These are phyloP conservation scores for Hirtodrosophila histrioides DNA, from an alignment of 2,888 invertebrate species.

Conservation along the genomic window DNA sequence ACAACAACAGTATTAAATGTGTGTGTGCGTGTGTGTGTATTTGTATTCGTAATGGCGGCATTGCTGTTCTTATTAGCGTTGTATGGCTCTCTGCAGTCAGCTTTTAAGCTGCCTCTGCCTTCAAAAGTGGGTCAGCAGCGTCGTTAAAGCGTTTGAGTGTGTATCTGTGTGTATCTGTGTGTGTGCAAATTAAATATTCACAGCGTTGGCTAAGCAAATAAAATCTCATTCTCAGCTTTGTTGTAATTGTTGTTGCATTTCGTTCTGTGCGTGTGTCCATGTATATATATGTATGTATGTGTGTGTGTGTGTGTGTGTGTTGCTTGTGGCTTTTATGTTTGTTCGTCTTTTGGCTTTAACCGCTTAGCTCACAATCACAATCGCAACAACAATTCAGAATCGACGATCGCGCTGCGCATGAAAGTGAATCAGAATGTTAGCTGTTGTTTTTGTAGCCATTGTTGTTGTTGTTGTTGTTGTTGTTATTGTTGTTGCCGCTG, in stretches of 20 bases:
- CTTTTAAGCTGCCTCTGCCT: slow-evolving; percentile 64
- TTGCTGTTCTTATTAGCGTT: slow-evolving; percentile 71
- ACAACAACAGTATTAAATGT: too few species aligned
- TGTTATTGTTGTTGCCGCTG: slow-evolving; percentile 10
- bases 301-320: slow-evolving; percentile 15
- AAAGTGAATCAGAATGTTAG: slow-evolving; percentile 78
- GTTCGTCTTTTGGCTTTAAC: slow-evolving; percentile 44
- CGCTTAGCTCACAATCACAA: slow-evolving; percentile 43
- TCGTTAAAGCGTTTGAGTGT: slow-evolving; percentile 63
- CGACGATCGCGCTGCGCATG: slow-evolving; percentile 69
- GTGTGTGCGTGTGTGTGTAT: slow-evolving; percentile 43
- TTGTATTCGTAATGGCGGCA: slow-evolving; percentile 70
- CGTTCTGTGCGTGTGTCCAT: slow-evolving; percentile 36
- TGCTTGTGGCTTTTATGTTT: slow-evolving; percentile 41
- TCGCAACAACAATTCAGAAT: slow-evolving; percentile 46
- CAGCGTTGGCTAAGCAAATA: slow-evolving; percentile 76
- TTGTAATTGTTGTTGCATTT: slow-evolving; percentile 59
- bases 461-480: slow-evolving; percentile 20
- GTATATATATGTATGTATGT: neutral
- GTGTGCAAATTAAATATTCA: slow-evolving; percentile 79
- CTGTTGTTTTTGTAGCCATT: slow-evolving; percentile 33
- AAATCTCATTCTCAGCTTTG: slow-evolving; percentile 69
- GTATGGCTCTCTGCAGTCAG: slow-evolving; percentile 56
- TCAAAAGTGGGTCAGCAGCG: slow-evolving; percentile 73
- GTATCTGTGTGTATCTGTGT: slow-evolving; percentile 31